These are phyloP conservation scores for Zosterops lateralis DNA, from an alignment of 2,113 vertebrate genomes.

Conservation along the genomic window DNA sequence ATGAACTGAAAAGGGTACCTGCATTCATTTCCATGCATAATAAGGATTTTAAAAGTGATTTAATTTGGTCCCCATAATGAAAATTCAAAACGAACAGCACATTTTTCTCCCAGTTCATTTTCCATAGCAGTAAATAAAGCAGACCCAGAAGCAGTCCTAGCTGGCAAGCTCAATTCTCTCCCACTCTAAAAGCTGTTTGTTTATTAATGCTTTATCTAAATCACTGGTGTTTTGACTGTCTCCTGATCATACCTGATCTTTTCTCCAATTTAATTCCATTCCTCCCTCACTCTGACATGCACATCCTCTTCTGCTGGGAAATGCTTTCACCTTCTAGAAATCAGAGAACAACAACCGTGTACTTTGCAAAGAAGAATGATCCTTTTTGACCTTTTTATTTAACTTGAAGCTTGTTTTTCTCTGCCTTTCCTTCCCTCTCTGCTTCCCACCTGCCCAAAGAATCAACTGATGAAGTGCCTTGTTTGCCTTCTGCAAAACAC, in stretches of 20 bases:
- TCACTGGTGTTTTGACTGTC: conserved; percentile 10
- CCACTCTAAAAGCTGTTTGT: conserved; percentile 40
- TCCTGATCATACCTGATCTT: conserved; percentile 2
- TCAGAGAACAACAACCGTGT: not conserved
- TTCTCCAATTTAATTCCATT: not conserved
- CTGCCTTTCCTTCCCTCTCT: conserved; percentile 9
- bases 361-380: conserved; percentile 30
- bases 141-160: conserved; percentile 13
- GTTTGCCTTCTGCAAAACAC: not conserved
- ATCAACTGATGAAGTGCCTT: conserved; percentile 14
- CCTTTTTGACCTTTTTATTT: conserved; percentile 29
- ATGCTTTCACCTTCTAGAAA: conserved; percentile 6
- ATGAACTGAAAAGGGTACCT: conserved; percentile 60
- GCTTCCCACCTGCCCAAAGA: conserved; percentile 43
- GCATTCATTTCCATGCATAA: conserved; percentile 66
- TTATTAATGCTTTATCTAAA: conserved; percentile 44
- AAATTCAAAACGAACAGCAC: conserved; percentile 7
- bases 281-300: not conserved
- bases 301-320: not conserved
- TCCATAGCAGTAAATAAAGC: conserved; percentile 38
- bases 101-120: conserved; percentile 1
- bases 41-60: conserved; percentile 51
- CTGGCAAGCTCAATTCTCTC: conserved; percentile 34
- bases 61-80: conserved; percentile 39
- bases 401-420: conserved; percentile 5